Evolutionary conservation across 30 jellyfish, hydroid and myxozoan genomes (phyloP).

Genomic region (Aurelia aurita): DNA sequence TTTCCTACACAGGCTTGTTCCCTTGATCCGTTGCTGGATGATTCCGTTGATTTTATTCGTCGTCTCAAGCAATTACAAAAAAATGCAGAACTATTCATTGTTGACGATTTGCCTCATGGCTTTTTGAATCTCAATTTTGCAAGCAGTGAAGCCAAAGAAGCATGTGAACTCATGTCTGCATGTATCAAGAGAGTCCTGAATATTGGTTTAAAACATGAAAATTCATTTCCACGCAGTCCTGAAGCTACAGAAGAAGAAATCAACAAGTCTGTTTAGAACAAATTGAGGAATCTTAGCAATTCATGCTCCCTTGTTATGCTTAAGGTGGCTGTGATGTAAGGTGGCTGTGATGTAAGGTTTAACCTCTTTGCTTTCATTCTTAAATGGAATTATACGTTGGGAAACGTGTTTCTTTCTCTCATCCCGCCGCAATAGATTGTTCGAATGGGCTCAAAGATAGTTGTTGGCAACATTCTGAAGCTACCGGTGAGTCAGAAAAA

Average conservation of each 20-base stretch:
- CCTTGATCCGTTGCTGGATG: constrained; percentile 97
- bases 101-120: constrained; percentile 99
- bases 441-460: too few relatives aligned
- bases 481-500: too few relatives aligned
- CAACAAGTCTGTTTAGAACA: neutral
- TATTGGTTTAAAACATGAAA: constrained; percentile 76
- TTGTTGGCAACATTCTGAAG: too few relatives aligned
- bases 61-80: constrained; percentile 67
- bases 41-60: constrained; percentile 88
- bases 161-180: constrained; percentile 88
- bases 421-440: too few relatives aligned
- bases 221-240: constrained; percentile 72
- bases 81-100: constrained; percentile 79
- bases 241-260: constrained; percentile 32
- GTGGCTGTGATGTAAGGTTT: too few relatives aligned
- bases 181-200: constrained; percentile 81
- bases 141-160: constrained; percentile 95
- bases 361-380: too few relatives aligned
- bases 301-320: too few relatives aligned
- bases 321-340: too few relatives aligned
- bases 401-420: too few relatives aligned
- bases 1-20: constrained; percentile 83
- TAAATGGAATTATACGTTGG: too few relatives aligned
- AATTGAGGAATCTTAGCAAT: too few relatives aligned
- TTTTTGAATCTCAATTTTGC: constrained; percentile 88